These are phyloP conservation scores for Andrena haemorrhoa DNA, from an alignment of 2,888 invertebrate species.

Conservation along the genomic window DNA sequence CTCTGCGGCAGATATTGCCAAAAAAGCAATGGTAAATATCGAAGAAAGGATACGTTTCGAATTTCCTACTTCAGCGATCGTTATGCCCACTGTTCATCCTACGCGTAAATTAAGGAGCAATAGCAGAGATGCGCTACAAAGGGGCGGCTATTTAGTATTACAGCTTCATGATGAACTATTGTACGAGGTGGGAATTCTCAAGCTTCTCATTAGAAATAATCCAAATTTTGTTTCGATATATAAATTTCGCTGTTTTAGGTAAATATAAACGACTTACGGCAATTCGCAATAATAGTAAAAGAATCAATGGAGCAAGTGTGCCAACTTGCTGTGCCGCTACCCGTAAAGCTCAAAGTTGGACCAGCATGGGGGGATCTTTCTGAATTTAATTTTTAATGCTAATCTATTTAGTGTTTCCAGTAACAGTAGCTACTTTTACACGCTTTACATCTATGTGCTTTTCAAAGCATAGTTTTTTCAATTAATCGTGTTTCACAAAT, in stretches of 20 bases:
- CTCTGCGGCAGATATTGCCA: slow-evolving; percentile 98
- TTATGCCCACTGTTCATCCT: slow-evolving; percentile 70
- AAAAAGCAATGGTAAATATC: slow-evolving; percentile 94
- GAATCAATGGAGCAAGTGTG: slow-evolving; percentile 93
- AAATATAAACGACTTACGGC: slow-evolving; percentile 86
- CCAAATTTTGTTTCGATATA: neutral
- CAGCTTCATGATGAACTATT: slow-evolving; percentile 99
- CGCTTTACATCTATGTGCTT: slow-evolving; percentile 16
- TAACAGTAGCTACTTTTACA: slow-evolving; percentile 1
- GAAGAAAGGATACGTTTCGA: slow-evolving; percentile 87
- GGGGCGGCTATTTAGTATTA: slow-evolving; percentile 90
- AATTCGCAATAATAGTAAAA: slow-evolving; percentile 89
- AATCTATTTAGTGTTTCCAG: slow-evolving; percentile 6
- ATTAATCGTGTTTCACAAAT: slow-evolving; percentile 40
- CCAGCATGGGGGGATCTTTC: slow-evolving; percentile 91
- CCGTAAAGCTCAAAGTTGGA: slow-evolving; percentile 94
- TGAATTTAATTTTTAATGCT: slow-evolving; percentile 77
- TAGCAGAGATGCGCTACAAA: slow-evolving; percentile 70
- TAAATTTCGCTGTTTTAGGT: slow-evolving; percentile 85
- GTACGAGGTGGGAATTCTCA: slow-evolving; percentile 89
- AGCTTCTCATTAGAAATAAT: neutral
- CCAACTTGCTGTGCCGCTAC: slow-evolving; percentile 91
- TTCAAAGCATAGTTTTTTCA: slow-evolving; percentile 11
- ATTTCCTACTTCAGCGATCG: slow-evolving; percentile 81
- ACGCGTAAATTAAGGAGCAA: slow-evolving; percentile 75